phyloP scores from a whole-genome alignment of 2,888 invertebrate species.

The Lycocerus yunnanus region DNA sequence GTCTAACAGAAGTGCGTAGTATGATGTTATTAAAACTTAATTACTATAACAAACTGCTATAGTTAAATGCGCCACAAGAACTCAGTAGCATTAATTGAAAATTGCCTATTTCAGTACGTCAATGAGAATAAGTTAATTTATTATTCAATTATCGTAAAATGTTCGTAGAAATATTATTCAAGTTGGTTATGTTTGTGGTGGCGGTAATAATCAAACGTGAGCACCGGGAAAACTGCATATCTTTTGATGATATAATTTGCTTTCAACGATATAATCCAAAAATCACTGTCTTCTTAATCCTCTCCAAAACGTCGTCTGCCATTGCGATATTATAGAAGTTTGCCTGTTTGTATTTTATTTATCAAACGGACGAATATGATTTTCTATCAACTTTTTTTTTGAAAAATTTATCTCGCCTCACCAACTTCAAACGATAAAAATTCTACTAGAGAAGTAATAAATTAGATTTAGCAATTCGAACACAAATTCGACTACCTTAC shows the following conservation, averaged over 20 bases:
- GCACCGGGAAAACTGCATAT: not conserved
- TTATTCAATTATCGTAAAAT: not conserved
- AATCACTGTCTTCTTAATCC: not conserved
- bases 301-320: not conserved
- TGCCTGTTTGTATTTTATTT: not conserved
- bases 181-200: not conserved
- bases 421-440: not conserved
- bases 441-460: slow-evolving; percentile 9
- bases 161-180: not conserved
- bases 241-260: not conserved
- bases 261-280: not conserved
- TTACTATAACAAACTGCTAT: slow-evolving; percentile 15
- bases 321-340: not conserved
- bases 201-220: not conserved
- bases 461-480: slow-evolving; percentile 3
- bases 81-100: slow-evolving; percentile 11
- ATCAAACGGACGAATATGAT: not conserved
- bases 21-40: slow-evolving; percentile 22
- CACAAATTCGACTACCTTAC: not conserved
- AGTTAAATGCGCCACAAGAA: slow-evolving; percentile 7
- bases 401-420: not conserved
- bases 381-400: not conserved
- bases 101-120: slow-evolving; percentile 9
- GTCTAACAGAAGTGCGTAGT: slow-evolving; percentile 15
- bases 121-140: slow-evolving; percentile 8